Conservation (phyloP, 2,797 vertebrate genomes). For the Semotilus atromaculatus region DNA sequence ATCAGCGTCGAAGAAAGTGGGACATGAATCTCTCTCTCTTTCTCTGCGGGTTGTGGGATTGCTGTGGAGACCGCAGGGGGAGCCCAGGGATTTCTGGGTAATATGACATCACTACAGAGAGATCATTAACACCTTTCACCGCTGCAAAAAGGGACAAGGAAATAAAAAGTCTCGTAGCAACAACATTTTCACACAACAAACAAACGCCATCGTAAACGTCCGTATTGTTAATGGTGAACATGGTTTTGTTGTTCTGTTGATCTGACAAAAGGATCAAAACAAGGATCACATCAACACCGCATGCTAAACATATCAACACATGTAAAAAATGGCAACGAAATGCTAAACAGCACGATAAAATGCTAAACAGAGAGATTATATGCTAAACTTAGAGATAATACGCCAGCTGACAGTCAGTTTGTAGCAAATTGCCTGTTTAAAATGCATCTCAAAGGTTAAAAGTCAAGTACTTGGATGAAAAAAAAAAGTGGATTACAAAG, state of each 20-base stretch:
- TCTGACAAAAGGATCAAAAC: neutral
- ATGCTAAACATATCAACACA: neutral
- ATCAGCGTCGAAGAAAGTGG: slow-evolving; percentile 34
- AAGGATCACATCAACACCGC: slow-evolving; percentile 13
- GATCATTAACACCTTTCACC: slow-evolving; percentile 75
- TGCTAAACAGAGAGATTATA: slow-evolving; percentile 24
- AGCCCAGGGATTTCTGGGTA: slow-evolving; percentile 65
- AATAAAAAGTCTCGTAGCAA: slow-evolving; percentile 60
- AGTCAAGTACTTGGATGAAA: neutral
- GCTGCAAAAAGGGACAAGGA: slow-evolving; percentile 62
- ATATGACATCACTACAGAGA: slow-evolving; percentile 55
- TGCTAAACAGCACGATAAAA: slow-evolving; percentile 6
- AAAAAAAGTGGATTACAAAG: neutral
- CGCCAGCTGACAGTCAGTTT: neutral
- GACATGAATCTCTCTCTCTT: slow-evolving; percentile 1
- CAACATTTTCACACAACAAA: slow-evolving; percentile 51
- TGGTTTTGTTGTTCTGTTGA: neutral
- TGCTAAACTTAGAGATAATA: neutral
- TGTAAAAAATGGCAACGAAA: neutral
- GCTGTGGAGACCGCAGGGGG: neutral
- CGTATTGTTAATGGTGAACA: neutral
- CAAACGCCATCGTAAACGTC: neutral
- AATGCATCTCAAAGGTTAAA: neutral
- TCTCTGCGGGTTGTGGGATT: neutral
- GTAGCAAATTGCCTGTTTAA: neutral